phyloP scores from a whole-genome alignment of 2,113 vertebrate species.

The Otus sunia region DNA sequence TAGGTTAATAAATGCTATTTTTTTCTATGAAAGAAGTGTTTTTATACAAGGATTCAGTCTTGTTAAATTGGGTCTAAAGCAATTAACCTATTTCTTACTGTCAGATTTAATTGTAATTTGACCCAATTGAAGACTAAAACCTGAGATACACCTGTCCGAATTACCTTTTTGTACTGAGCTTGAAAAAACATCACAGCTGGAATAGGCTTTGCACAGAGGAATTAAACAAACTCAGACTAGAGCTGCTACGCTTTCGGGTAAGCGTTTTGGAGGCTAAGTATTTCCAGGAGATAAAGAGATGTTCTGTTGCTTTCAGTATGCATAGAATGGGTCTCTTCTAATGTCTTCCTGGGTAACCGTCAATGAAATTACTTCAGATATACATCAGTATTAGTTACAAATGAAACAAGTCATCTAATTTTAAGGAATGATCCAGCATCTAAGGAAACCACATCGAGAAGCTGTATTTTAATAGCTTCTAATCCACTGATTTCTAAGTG shows the following conservation, averaged over 20 bases:
- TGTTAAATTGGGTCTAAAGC: conserved; percentile 44
- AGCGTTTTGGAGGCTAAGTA: background rate
- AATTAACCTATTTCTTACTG: conserved; percentile 64
- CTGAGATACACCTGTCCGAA: background rate
- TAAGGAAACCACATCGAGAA: background rate
- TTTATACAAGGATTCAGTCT: background rate
- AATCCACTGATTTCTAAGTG: background rate
- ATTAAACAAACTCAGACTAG: background rate
- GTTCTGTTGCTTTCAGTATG: background rate
- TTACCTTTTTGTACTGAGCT: background rate
- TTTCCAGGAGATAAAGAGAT: background rate
- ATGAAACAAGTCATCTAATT: background rate
- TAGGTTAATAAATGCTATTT: background rate
- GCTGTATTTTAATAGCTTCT: background rate
- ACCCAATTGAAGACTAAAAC: conserved; percentile 37
- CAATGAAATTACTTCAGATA: background rate
- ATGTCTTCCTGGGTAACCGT: background rate
- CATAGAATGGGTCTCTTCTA: background rate
- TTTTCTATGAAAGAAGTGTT: background rate
- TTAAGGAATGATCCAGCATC: background rate
- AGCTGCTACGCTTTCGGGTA: background rate
- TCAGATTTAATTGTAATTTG: conserved; percentile 26
- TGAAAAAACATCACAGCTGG: background rate
- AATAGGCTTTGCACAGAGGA: background rate
- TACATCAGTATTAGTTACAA: background rate